Percentiles rank a stretch among this genome's conserved stretches.
phyloP scores from a whole-genome alignment of 2,113 vertebrate genomes.

The Phalacrocorax pelagicus region DNA sequence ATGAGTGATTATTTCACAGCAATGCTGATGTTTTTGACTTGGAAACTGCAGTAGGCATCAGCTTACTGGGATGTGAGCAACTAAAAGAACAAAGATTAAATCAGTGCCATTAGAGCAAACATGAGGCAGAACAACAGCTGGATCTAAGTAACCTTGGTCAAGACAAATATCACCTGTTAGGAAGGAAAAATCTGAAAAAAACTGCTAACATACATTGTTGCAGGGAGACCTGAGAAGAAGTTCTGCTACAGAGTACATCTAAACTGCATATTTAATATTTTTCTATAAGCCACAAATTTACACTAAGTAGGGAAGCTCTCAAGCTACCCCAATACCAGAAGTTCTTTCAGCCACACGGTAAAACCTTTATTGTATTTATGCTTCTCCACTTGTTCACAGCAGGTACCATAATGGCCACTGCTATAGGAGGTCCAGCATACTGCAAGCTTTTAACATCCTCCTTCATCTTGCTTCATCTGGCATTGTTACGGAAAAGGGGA shows the following conservation, averaged over 20 bases:
- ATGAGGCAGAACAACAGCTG: background rate
- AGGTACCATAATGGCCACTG: background rate
- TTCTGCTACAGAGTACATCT: background rate
- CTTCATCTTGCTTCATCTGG: background rate
- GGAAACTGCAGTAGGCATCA: background rate
- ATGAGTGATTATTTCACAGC: background rate
- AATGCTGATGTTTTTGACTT: background rate
- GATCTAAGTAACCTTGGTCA: background rate
- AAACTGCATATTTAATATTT: background rate
- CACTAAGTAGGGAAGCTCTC: background rate
- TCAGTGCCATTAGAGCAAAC: background rate
- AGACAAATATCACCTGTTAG: background rate
- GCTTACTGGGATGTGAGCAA: background rate
- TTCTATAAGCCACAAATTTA: background rate
- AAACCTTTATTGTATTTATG: background rate
- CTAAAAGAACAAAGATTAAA: background rate
- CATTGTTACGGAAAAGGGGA: background rate
- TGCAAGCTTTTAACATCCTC: background rate
- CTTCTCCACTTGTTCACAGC: background rate
- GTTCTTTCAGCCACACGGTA: background rate
- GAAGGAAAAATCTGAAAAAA: background rate
- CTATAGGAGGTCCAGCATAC: rapidly evolving
- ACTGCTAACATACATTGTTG: background rate
- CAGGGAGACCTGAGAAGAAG: background rate
- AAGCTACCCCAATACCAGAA: background rate